A percentile compares a stretch with the other conserved stretches of the same genome.
phyloP scores from a whole-genome alignment of 1,140 invertebrate species.

The Octopus bimaculoides region DNA sequence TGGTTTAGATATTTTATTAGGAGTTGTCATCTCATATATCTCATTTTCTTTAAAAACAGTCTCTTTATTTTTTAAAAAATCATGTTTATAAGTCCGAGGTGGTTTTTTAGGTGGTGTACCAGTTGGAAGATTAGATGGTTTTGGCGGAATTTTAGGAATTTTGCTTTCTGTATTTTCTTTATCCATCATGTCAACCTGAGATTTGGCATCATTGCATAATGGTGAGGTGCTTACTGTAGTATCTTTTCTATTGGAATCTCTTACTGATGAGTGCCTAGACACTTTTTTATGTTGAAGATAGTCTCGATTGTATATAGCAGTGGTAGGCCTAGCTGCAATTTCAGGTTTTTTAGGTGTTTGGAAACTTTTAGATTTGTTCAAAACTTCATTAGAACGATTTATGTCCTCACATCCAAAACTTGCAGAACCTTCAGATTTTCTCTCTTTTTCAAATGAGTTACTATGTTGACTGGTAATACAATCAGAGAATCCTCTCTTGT shows the following conservation, averaged over 20 bases:
- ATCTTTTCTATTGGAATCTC: background rate
- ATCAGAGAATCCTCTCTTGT: background rate
- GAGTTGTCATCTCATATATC: constrained; percentile 11
- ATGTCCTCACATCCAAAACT: no score
- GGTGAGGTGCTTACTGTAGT: background rate
- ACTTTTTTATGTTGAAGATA: background rate
- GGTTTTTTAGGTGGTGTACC: constrained; percentile 65
- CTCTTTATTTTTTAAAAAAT: constrained; percentile 30
- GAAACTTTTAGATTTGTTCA: background rate
- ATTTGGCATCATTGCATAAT: background rate
- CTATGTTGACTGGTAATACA: background rate
- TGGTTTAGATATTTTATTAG: background rate
- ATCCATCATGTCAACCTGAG: background rate
- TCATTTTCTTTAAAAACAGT: constrained; percentile 14
- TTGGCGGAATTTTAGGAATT: background rate
- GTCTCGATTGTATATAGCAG: background rate
- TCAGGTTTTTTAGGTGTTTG: constrained; percentile 4
- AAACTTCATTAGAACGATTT: no score
- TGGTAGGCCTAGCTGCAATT: background rate
- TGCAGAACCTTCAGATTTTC: background rate
- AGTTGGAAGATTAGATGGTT: constrained; percentile 3
- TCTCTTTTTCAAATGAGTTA: background rate
- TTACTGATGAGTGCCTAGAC: background rate
- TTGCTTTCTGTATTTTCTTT: background rate
- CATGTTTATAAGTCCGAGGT: constrained; percentile 66